phyloP scores from a whole-genome alignment of 2,888 invertebrate genomes.

The Diadromus collaris region DNA sequence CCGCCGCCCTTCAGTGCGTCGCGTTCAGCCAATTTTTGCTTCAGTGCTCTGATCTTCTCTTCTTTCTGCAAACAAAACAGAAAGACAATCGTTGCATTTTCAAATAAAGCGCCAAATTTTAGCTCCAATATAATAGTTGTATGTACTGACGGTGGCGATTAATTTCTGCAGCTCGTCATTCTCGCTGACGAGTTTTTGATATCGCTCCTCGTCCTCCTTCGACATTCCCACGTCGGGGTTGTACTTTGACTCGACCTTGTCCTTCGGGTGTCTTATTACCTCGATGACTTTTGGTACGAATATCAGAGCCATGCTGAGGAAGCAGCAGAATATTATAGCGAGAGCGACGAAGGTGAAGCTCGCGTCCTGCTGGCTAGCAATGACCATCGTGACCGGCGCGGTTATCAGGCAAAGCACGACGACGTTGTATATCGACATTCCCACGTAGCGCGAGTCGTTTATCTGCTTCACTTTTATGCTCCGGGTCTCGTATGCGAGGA shows the following conservation, averaged over 20 bases:
- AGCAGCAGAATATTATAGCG: conserved; percentile 98
- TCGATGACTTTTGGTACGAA: conserved; percentile 99
- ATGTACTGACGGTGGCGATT: conserved; percentile 90
- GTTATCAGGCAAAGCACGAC: conserved; percentile 99
- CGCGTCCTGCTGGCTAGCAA: conserved; percentile 98
- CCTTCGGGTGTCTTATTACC: conserved; percentile 93
- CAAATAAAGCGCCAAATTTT: background rate
- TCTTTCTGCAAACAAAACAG: conserved; percentile 86
- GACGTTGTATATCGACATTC: conserved; percentile 99
- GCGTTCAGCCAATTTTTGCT: conserved; percentile 90
- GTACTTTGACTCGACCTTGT: conserved; percentile 93
- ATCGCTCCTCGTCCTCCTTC: conserved; percentile 97
- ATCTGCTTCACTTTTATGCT: conserved; percentile 98
- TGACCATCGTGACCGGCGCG: conserved; percentile 98
- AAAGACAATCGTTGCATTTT: background rate
- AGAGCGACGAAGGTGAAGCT: conserved; percentile 98
- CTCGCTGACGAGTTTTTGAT: conserved; percentile 95
- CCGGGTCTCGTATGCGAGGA: conserved; percentile 98
- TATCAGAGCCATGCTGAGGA: conserved; percentile 98
- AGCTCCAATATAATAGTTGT: background rate
- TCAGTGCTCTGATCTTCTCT: conserved; percentile 91
- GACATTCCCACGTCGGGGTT: conserved; percentile 91
- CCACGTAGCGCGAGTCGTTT: conserved; percentile 99
- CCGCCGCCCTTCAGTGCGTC: conserved; percentile 83
- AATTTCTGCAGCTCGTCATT: conserved; percentile 98